phyloP scores from a whole-genome alignment of 2,797 vertebrate species.

The Menidia menidia region DNA sequence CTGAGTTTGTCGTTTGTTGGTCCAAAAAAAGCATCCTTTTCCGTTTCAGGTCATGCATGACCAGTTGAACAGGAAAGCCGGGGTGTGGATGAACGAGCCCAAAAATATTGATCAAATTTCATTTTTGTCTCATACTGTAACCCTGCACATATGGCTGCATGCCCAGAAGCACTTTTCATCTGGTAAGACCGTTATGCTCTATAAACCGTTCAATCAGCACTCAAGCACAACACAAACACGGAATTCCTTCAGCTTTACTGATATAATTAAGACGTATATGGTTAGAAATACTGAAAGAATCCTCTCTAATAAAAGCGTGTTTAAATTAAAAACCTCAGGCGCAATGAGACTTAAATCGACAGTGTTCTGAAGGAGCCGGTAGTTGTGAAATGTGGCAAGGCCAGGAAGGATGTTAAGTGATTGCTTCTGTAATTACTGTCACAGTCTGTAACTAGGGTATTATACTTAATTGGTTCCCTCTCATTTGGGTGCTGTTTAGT shows the following conservation, averaged over 20 bases:
- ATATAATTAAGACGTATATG: constrained; percentile 70
- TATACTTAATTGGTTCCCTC: constrained; percentile 67
- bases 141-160: constrained; percentile 53
- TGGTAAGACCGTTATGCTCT: constrained; percentile 35
- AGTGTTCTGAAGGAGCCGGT: constrained; percentile 72
- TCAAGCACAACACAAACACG: constrained; percentile 32
- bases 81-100: constrained; percentile 41
- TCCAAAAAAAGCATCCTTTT: constrained; percentile 67
- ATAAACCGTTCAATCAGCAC: constrained; percentile 50
- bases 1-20: constrained; percentile 27
- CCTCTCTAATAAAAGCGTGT: constrained; percentile 63
- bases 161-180: constrained; percentile 56
- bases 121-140: constrained; percentile 49
- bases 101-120: constrained; percentile 63
- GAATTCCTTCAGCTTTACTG: constrained; percentile 63
- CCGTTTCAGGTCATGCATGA: constrained; percentile 42
- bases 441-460: constrained; percentile 69
- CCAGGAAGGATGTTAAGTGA: constrained; percentile 78
- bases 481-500: constrained; percentile 55
- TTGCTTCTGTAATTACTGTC: constrained; percentile 78
- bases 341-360: constrained; percentile 79
- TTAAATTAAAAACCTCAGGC: constrained; percentile 78
- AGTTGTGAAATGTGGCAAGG: constrained; percentile 73
- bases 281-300: constrained; percentile 73
- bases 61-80: constrained; percentile 49